phyloP scores from a whole-genome alignment of 35 echinoderm and acorn worm species.

The Apostichopus californicus region DNA sequence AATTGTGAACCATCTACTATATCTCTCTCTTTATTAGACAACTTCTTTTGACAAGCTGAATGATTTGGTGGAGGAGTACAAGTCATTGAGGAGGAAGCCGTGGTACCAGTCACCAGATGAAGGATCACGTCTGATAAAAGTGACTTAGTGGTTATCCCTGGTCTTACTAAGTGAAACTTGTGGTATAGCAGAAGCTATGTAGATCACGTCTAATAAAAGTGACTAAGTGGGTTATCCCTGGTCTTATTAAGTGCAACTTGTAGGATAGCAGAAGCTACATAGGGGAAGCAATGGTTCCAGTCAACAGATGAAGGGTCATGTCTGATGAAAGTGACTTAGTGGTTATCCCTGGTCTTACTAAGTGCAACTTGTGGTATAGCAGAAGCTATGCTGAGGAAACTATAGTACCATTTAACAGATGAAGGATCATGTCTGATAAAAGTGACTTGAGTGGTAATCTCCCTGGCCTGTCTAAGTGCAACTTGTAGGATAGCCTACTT shows the following conservation, averaged over 20 bases:
- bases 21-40: slow-evolving; percentile 14
- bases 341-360: not conserved
- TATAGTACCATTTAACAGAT: not conserved
- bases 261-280: not conserved
- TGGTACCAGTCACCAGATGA: slow-evolving; percentile 16
- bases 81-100: slow-evolving; percentile 1
- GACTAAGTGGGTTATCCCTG: not conserved
- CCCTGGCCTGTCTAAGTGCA: too few relatives aligned
- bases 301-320: slow-evolving; percentile 4
- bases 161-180: not conserved
- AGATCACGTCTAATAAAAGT: slow-evolving; percentile 1
- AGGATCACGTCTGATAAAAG: slow-evolving; percentile 29
- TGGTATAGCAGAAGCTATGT: slow-evolving; percentile 5
- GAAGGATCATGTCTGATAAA: slow-evolving; percentile 17
- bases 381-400: not conserved
- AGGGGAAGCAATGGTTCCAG: not conserved
- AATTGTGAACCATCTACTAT: not conserved
- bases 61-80: slow-evolving; percentile 53
- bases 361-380: not conserved
- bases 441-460: not conserved
- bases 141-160: not conserved
- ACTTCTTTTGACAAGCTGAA: slow-evolving; percentile 55
- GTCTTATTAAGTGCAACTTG: too few relatives aligned
- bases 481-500: too few relatives aligned
- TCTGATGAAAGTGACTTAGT: slow-evolving; percentile 28